Evolutionary conservation across 92 coral and sea anemone genomes (phyloP), one percentile per base, ranked within the genome.

Genomic region (Palythoa grandis): DNA sequence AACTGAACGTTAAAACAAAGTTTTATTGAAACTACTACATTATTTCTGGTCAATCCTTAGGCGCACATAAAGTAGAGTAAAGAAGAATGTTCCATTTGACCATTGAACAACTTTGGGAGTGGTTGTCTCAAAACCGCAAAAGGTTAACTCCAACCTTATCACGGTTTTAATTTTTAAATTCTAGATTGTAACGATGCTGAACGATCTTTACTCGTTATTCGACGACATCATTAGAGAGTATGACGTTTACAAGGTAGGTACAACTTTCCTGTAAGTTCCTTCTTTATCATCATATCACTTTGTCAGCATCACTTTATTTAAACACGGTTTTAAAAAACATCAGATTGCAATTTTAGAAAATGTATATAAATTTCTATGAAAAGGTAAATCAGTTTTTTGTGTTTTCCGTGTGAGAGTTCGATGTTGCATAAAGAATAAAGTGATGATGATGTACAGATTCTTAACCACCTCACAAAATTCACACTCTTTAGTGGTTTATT

Each of bases 181-280:
- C 9, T 88, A 96, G 98, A 96, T 96, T 52, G 98, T 96, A 19
- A 91, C 96, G 4, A 82, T 96, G 54, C 94, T 96, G 17, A 96
- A 96, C 84, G 98, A 96, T 76, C 89, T 96, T 52, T 96, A 96
- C 86, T 94, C 98, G 60, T 79, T 94, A 76, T 96, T 96, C 86
- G 98, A 96, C 89, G 93, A 96, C 87, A 96, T 96, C 89, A 94
- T 96, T 50, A 79, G 96, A 70, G 98, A 94, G 86, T 96, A 94
- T 82, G 98, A 96, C 86, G 98, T 96, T 38, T 96, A 96, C 78
- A 96, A 96, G 87, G 98, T 96, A 86, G 68, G 93, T 48, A 4
- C 22, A 63, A 63, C 24, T n/a, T 60, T 15, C 65, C 4, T 16
- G 19, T 60, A 60, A 12, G 3, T n/a, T 43, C 50, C 50, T 43